Evolutionary conservation across 2,888 invertebrate genomes (phyloP), one percentile per base, ranked within the genome.

Genomic region (Hydroisotoma schaefferi): DNA sequence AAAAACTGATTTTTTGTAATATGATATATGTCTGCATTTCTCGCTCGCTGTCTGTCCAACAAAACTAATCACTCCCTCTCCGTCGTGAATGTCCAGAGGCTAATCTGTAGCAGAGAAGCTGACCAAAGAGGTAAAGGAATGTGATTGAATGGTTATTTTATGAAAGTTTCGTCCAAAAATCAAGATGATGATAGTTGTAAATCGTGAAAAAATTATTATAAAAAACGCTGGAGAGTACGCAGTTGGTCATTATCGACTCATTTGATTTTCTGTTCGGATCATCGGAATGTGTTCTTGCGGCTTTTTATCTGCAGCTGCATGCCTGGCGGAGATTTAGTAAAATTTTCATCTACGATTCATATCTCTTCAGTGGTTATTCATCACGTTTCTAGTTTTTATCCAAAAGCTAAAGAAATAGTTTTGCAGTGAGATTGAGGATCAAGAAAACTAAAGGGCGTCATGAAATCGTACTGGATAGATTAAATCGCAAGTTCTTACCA

Each of bases 301-400:
- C 33, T 33, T n/a, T 49, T 25, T 40, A 15, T 15, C 33, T 28
- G 51, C 51, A 52, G 28, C 51, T 52, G 51, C 51, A 52, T 52
- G 51, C 51, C 51, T 52, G 37, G 51, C 51, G 51, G 51, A 52
- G 51, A 52, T 52, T 37, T n/a, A 52, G 40, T 18, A 40, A 22
- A 46, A 15, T 29, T 52, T 52, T 52, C 29, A 52, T 52, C 23
- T 52, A 52, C 18, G 37, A 52, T 52, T 52, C 51, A 52, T 52
- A 52, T 52, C 51, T 49, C 29, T 40, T 15, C 20, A n/a, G n/a
- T 40, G 20, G 40, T 20, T 10, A 15, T 40, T 15, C 8, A 40
- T 40, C 40, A 40, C 40, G 40, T 40, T 40, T 40, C n/a, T 15
- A 4, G 20, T 40, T 40, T 40, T 40, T 40, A 10, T 33, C 33